A percentile compares a stretch with the other conserved stretches of the same genome.
Evolutionary conservation across 2,113 vertebrate species (phyloP).

Genomic region (Paradoxurus hermaphroditus): DNA sequence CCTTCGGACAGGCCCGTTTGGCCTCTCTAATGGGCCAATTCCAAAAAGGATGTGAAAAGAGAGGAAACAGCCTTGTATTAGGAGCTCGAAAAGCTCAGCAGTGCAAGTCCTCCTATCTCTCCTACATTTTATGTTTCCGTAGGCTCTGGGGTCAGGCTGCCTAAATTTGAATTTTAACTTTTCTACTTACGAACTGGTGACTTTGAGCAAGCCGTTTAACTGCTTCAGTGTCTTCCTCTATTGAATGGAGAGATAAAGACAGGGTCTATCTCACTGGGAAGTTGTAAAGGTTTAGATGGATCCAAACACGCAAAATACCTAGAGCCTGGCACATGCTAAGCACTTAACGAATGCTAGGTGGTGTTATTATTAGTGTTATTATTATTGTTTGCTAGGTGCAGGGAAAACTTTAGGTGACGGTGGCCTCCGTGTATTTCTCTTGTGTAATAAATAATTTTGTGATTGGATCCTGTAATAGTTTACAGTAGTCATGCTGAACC

Average conservation of each 20-base stretch:
- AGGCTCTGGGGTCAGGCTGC: slow-evolving; percentile 52
- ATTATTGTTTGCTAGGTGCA: background rate
- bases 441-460: background rate
- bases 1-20: background rate
- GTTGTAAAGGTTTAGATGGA: background rate
- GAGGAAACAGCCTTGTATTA: background rate
- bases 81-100: background rate
- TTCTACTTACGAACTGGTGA: background rate
- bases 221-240: background rate
- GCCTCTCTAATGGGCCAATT: slow-evolving; percentile 52
- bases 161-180: slow-evolving; percentile 4
- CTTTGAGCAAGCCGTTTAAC: background rate
- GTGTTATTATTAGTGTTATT: background rate
- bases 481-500: background rate
- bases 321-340: background rate
- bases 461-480: background rate
- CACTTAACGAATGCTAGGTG: background rate
- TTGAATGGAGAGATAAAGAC: background rate
- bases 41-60: slow-evolving; percentile 63
- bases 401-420: background rate
- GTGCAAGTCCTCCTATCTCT: background rate
- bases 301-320: background rate
- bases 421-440: background rate
- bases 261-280: background rate
- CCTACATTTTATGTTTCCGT: background rate